Conservation (phyloP, 2,113 vertebrate genomes). For the Dicerorhinus sumatrensis region DNA sequence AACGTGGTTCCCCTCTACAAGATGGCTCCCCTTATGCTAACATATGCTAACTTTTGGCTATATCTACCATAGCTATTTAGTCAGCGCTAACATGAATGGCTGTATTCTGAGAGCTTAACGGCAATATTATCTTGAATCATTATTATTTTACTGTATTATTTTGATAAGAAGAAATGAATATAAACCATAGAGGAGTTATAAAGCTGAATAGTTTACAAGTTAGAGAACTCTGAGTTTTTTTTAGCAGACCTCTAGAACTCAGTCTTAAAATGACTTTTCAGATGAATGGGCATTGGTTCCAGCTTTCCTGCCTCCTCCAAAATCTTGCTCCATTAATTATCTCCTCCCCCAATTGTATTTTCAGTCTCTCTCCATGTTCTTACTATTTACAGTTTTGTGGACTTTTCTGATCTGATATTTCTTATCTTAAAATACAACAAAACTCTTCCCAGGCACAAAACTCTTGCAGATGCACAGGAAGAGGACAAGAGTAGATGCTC, state of each 20-base stretch:
- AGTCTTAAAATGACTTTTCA: slow-evolving; percentile 7
- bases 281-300: neutral
- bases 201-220: neutral
- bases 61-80: no score
- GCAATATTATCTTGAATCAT: neutral
- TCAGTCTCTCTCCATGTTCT: neutral
- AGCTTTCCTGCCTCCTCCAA: neutral
- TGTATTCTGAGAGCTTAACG: neutral
- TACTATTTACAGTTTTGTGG: neutral
- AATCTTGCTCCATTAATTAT: neutral
- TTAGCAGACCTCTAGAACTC: neutral
- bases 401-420: neutral
- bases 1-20: no score
- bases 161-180: neutral
- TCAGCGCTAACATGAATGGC: neutral
- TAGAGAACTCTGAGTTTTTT: neutral
- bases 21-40: no score
- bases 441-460: neutral
- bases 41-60: no score
- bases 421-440: neutral
- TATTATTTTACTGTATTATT: neutral
- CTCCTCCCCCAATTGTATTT: neutral
- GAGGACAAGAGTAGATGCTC: neutral
- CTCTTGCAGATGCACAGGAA: neutral
- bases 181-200: neutral